Percentiles rank a stretch among this genome's conserved stretches.
These are phyloP conservation scores for Crossoptilon crossoptilon DNA, from an alignment of 2,797 vertebrate genomes.

Conservation along the genomic window DNA sequence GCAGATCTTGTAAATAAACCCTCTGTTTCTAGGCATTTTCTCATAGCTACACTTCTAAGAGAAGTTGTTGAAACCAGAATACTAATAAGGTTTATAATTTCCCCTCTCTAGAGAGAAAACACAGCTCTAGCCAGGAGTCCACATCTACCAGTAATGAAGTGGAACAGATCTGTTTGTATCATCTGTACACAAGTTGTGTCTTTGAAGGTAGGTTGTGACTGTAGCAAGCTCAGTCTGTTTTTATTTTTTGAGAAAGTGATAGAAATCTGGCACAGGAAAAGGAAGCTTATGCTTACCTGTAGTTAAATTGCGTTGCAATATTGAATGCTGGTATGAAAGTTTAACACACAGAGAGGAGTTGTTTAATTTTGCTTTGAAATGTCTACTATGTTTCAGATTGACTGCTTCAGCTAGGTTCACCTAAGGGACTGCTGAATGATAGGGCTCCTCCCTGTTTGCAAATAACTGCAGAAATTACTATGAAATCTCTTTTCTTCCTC, in stretches of 20 bases:
- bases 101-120: constrained; percentile 65
- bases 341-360: neutral
- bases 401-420: neutral
- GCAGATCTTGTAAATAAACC: neutral
- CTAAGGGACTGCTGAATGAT: neutral
- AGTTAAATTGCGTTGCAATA: neutral
- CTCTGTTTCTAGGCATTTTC: neutral
- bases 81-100: neutral
- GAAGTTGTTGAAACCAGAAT: neutral
- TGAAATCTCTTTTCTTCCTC: neutral
- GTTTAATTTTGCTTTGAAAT: neutral
- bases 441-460: neutral
- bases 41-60: neutral
- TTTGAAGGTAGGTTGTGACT: constrained; percentile 84
- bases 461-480: neutral
- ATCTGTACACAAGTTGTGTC: constrained; percentile 84
- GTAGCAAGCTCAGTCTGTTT: neutral
- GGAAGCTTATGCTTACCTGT: neutral
- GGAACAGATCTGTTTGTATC: constrained; percentile 88
- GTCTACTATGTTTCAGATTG: neutral
- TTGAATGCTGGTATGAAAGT: neutral
- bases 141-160: constrained; percentile 46
- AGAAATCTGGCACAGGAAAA: neutral
- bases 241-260: neutral
- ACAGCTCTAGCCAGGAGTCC: neutral